phyloP scores from a whole-genome alignment of 2,113 vertebrate species.

The Sturnira hondurensis region DNA sequence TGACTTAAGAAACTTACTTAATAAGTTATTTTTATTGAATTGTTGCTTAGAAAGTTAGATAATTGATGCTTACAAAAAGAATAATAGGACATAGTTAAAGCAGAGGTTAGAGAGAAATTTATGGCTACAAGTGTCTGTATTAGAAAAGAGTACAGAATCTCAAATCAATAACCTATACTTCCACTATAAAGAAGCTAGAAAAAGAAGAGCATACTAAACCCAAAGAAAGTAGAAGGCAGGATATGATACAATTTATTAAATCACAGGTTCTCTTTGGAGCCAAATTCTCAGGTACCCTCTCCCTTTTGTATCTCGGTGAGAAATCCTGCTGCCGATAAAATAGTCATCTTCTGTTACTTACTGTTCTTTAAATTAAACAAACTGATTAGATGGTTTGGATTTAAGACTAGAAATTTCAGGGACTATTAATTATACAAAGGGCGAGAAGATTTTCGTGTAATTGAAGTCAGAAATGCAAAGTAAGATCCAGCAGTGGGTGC shows the following conservation, averaged over 20 bases:
- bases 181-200: neutral
- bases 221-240: neutral
- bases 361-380: neutral
- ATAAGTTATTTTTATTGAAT: neutral
- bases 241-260: neutral
- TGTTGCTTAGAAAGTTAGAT: neutral
- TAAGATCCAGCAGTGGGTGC: neutral
- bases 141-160: neutral
- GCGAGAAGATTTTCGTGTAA: neutral
- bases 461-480: neutral
- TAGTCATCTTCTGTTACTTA: neutral
- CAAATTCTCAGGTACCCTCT: neutral
- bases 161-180: neutral
- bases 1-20: neutral
- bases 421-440: neutral
- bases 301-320: neutral
- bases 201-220: no score
- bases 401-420: neutral
- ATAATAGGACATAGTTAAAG: neutral
- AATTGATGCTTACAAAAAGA: neutral
- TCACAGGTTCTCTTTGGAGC: neutral
- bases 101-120: neutral
- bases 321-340: neutral
- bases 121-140: neutral
- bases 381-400: neutral